Base-by-base conservation (phyloP, 2,888 invertebrate species). In the Laothoe populi region DNA sequence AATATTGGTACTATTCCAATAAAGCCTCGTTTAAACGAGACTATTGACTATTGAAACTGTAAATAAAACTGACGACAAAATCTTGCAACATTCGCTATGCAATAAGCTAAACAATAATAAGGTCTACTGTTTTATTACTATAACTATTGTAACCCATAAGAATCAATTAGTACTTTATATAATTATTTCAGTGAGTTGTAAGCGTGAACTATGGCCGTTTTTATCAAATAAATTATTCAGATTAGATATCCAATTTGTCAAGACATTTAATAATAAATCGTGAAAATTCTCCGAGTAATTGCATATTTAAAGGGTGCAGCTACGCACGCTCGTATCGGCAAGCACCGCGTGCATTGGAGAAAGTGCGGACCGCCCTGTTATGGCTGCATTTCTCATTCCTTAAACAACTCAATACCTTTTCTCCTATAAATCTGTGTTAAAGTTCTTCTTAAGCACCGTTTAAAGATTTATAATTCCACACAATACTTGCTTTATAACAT, bases 291-390 rank as follows among this genome's bases (percentile, higher is more conserved):
- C 46, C 23, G 5, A 44, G 59, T 71, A 78, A 77, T 69, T 72
- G 72, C 71, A 68, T 68, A 72, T 65, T 70, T 70, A 75, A 72
- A 82, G 81, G 79, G 81, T 81, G 74, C 68, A 64, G 82, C 77
- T 81, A 81, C 79, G 73, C 76, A 35, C 31, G 8, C 35, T 10
- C 53, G 44, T 16, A 65, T 63, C 46, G 64, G 62, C 64, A 67
- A 70, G 71, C 71, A 65, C 72, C 64, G 35, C 53, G 53, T 31
- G 16, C 48, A 24, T 53, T 53, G 81, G 88, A 83, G 90, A 90
- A 90, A 90, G 90, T 88, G 77, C 75, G 79, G 84, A 78, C 83
- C 83, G 85, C 87, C 89, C 88, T 88, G 86, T 87, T 88, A 86
- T 84, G 84, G 86, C 82, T 77, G 82, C 81, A 86, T 88, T 89